Evolutionary conservation across 2,113 vertebrate species (phyloP).

Genomic region (Zosterops hypoxanthus): DNA sequence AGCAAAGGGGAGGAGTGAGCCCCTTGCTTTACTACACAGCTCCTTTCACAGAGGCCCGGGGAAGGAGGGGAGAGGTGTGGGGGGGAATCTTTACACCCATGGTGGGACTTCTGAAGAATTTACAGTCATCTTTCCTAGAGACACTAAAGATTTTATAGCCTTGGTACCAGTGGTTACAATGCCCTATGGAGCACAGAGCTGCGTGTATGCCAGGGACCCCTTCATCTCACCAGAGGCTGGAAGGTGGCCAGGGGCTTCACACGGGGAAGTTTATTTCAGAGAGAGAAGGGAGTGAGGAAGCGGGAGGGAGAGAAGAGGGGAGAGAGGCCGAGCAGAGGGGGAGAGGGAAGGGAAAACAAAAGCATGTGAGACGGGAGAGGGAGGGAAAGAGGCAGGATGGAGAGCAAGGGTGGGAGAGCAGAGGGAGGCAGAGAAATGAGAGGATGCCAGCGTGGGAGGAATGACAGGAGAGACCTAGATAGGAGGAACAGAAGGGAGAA

Average conservation of each 20-base stretch:
- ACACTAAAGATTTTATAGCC: slow-evolving; percentile 77
- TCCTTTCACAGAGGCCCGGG: slow-evolving; percentile 57
- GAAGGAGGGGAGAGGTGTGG: slow-evolving; percentile 31
- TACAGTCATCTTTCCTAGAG: slow-evolving; percentile 75
- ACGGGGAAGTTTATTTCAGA: slow-evolving; percentile 51
- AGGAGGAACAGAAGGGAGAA: slow-evolving; percentile 9
- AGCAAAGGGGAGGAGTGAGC: slow-evolving; percentile 51
- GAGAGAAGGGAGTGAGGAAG: slow-evolving; percentile 31
- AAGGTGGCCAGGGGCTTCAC: slow-evolving; percentile 54
- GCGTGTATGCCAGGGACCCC: slow-evolving; percentile 59
- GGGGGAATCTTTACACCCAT: slow-evolving; percentile 70
- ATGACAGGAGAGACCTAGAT: not conserved
- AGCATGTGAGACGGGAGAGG: not conserved
- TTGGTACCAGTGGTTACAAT: slow-evolving; percentile 74
- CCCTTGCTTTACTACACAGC: slow-evolving; percentile 63
- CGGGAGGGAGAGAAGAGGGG: slow-evolving; percentile 33
- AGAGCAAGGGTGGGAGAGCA: not conserved
- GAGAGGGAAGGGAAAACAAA: slow-evolving; percentile 35
- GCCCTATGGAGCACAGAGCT: slow-evolving; percentile 64
- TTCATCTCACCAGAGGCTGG: slow-evolving; percentile 61
- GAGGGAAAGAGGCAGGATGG: not conserved
- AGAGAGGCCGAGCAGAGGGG: slow-evolving; percentile 28
- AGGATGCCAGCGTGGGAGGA: not conserved
- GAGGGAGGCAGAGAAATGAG: not conserved
- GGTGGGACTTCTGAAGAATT: slow-evolving; percentile 77